Base-by-base conservation (phyloP, 2,797 vertebrate genomes). In the Falco novaeseelandiae region DNA sequence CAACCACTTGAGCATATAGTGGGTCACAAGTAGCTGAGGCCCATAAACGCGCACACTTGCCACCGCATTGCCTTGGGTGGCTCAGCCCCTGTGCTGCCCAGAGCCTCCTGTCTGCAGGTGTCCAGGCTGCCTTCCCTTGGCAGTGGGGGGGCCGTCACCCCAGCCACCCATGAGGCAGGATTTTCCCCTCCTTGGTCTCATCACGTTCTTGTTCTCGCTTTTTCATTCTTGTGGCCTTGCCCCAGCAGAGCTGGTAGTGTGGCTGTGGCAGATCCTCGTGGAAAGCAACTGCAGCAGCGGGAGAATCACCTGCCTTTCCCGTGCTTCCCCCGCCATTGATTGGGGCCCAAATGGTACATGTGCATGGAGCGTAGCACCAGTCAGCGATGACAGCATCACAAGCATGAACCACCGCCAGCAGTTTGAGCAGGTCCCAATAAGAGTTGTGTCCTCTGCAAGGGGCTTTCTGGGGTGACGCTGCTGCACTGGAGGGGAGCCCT, bases 1-100 rank as follows among this genome's bases (percentile, higher is more conserved):
- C 62, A 54, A 2, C 2, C 10, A 6, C 52, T 49, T 11, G 62
- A 42, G 58, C 2, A 0, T 9, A 4, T 2, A 6, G n/a, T 6
- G 36, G 38, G 40, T 8, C 15, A 21, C 40, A 42, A 26, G 23
- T 15, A 48, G 7, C 26, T 4, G n/a, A 6, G 54, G 29, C 14
- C 62, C 1, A 0, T 2, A 4, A 14, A 1, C 5, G 1, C 1
- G 7, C 23, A 6, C 27, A 0, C 4, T 19, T 57, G 15, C 18
- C 40, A 10, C 36, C 10, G 0, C 6, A 0, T 30, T 23, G 17
- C 42, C 20, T 16, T 8, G 4, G 12, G 7, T 34, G 66, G n/a
- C 59, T 38, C 23, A 14, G 26, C 54, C 78, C 2, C 25, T 4
- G 5, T 59, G 69, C 52, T 66, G 48, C 48, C 8, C 0, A 19